Evolutionary conservation across 2,113 vertebrate genomes (phyloP).

Genomic region (Sinocyclocheilus rhinocerous): DNA sequence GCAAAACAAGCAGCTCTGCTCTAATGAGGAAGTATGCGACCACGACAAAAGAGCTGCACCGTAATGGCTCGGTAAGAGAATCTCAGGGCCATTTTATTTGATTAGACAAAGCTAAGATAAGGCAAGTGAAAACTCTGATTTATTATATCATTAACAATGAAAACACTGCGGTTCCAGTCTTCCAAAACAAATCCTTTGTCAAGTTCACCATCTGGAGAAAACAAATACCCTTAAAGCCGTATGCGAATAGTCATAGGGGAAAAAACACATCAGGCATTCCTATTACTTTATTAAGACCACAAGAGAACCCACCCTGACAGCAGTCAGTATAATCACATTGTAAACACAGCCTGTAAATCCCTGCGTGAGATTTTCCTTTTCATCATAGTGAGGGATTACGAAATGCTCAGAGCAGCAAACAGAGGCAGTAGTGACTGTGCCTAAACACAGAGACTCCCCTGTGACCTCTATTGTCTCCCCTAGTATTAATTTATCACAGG

Average conservation of each 20-base stretch:
- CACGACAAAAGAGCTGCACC: background rate
- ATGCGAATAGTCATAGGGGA: slow-evolving; percentile 29
- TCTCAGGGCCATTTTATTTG: slow-evolving; percentile 14
- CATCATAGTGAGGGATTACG: slow-evolving; percentile 50
- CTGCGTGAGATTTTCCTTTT: slow-evolving; percentile 37
- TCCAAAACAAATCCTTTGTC: slow-evolving; percentile 41
- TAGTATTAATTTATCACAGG: slow-evolving; percentile 65
- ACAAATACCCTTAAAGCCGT: slow-evolving; percentile 41
- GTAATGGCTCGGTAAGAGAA: background rate
- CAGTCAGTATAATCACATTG: slow-evolving; percentile 51
- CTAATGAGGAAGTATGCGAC: slow-evolving; percentile 43
- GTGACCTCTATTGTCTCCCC: slow-evolving; percentile 66
- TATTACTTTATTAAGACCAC: slow-evolving; percentile 41
- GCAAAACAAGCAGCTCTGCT: slow-evolving; percentile 48
- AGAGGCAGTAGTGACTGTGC: slow-evolving; percentile 41
- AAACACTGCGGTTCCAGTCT: slow-evolving; percentile 31
- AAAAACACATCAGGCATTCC: slow-evolving; percentile 38
- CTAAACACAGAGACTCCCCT: slow-evolving; percentile 47
- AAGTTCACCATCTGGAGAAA: slow-evolving; percentile 44
- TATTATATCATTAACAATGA: slow-evolving; percentile 52
- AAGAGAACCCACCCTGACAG: slow-evolving; percentile 41
- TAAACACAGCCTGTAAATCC: slow-evolving; percentile 55
- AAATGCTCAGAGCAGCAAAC: slow-evolving; percentile 30
- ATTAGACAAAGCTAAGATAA: slow-evolving; percentile 33
- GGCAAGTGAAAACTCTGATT: slow-evolving; percentile 44